Conservation (phyloP, 1,140 invertebrate genomes). For the Mercenaria mercenaria region DNA sequence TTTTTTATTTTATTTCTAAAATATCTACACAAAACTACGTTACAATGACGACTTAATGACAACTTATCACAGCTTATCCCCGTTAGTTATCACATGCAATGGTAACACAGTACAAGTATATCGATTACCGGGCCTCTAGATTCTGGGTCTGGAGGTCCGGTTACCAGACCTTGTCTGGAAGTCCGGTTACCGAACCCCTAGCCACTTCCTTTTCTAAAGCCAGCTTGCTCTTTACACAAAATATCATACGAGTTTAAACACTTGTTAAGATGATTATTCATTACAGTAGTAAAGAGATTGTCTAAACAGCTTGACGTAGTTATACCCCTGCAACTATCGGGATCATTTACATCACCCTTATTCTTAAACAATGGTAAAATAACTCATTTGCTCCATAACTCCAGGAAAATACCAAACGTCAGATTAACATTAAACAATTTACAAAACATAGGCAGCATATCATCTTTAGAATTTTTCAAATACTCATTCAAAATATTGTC, state of each 20-base stretch:
- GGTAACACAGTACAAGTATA: no score
- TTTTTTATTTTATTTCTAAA: no score
- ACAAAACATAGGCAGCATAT: background rate
- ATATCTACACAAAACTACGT: no score
- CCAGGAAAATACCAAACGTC: background rate
- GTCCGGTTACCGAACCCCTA: no score
- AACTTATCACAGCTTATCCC: no score
- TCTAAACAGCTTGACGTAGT: constrained; percentile 4
- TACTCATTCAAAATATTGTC: constrained; percentile 14
- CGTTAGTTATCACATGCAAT: no score
- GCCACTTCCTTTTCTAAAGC: constrained; percentile 32
- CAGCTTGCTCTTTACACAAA: constrained; percentile 17
- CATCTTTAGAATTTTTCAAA: background rate
- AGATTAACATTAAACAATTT: background rate
- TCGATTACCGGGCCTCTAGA: no score
- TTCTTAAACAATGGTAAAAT: background rate
- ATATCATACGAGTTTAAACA: background rate
- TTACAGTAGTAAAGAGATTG: background rate
- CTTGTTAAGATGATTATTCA: background rate
- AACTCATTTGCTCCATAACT: background rate
- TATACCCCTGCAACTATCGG: background rate
- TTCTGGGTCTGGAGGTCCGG: no score
- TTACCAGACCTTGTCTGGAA: no score
- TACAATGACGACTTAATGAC: no score
- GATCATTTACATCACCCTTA: background rate